Conservation (phyloP, 1,140 invertebrate species). For the Lepidotrigona ventralis region DNA sequence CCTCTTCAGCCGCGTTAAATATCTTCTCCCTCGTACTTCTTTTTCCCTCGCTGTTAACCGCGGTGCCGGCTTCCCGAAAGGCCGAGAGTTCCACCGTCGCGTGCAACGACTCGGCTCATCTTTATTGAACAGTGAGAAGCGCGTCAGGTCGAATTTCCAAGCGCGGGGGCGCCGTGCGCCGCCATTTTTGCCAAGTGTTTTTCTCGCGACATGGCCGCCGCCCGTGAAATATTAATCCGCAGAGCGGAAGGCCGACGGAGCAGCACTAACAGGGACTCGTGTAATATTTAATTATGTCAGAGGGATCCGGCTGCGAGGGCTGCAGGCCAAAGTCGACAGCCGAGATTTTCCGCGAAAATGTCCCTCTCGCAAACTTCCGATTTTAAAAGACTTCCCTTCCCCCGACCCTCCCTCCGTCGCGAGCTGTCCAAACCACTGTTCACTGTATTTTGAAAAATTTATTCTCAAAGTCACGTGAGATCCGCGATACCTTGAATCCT, state of each 20-base stretch:
- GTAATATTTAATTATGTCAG: slow-evolving; percentile 65
- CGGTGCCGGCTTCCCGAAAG: neutral
- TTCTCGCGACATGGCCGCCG: slow-evolving; percentile 41
- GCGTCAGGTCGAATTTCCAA: slow-evolving; percentile 36
- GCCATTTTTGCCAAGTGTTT: slow-evolving; percentile 54
- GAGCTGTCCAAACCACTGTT: no score
- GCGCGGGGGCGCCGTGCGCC: neutral
- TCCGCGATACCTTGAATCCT: no score
- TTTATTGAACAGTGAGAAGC: slow-evolving; percentile 23
- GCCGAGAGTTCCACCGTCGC: neutral
- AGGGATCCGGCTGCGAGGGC: slow-evolving; percentile 13
- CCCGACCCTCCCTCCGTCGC: no score
- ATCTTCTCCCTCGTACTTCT: neutral
- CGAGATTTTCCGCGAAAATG: slow-evolving; percentile 49
- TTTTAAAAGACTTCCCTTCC: neutral
- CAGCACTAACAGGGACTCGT: slow-evolving; percentile 56
- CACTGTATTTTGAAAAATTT: no score
- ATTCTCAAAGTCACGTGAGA: no score
- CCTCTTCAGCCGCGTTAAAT: slow-evolving; percentile 26
- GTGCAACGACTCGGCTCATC: neutral
- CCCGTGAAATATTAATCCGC: slow-evolving; percentile 61
- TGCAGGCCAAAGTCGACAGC: slow-evolving; percentile 19
- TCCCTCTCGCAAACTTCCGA: neutral
- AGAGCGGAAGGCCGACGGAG: slow-evolving; percentile 25
- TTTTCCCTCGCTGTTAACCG: neutral